Evolutionary conservation across 2,888 invertebrate species (phyloP).

Genomic region (Pasiphila rectangulata): DNA sequence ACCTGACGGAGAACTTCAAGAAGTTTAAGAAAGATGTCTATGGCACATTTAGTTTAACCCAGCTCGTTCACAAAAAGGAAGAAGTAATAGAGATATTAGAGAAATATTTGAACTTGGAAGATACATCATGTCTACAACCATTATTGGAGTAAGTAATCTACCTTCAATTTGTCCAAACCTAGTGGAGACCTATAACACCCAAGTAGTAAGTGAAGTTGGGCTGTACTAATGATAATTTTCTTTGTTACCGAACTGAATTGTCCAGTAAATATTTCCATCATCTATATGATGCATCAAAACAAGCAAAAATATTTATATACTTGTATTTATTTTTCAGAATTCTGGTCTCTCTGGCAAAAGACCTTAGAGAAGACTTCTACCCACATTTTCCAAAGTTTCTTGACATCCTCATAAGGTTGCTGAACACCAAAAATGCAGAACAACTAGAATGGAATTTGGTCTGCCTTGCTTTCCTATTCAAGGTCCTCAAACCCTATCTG

Average conservation of each 20-base stretch:
- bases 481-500: conserved; percentile 91
- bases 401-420: conserved; percentile 84
- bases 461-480: conserved; percentile 94
- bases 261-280: too few species aligned
- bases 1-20: conserved; percentile 90
- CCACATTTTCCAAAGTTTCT: conserved; percentile 90
- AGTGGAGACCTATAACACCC: too few species aligned
- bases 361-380: conserved; percentile 94
- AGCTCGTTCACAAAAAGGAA: conserved; percentile 90
- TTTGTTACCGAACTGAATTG: too few species aligned
- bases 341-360: conserved; percentile 91
- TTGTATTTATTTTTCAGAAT: conserved; percentile 79
- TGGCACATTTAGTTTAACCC: conserved; percentile 89
- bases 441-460: conserved; percentile 92
- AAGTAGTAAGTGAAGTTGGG: too few species aligned
- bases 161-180: conserved; percentile 2
- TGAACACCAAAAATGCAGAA: conserved; percentile 89
- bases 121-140: conserved; percentile 88
- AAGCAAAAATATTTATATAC: background rate
- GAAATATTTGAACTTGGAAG: conserved; percentile 86
- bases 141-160: conserved; percentile 88
- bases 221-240: too few species aligned
- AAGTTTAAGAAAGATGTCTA: conserved; percentile 88
- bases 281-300: too few species aligned
- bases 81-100: conserved; percentile 86